These are phyloP conservation scores for Monomorium pharaonis DNA, from an alignment of 1,140 invertebrate species.

Conservation along the genomic window DNA sequence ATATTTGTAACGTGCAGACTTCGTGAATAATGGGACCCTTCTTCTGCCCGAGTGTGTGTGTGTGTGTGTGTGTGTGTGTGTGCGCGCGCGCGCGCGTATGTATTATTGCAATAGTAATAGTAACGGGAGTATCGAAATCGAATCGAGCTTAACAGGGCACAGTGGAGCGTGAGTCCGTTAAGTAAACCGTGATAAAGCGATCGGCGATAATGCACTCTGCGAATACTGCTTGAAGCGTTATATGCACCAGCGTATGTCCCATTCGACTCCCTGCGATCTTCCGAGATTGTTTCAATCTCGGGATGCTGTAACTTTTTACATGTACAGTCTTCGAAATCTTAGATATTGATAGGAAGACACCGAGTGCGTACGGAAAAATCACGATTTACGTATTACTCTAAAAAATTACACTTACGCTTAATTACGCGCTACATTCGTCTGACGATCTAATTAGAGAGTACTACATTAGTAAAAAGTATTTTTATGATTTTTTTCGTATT, in stretches of 20 bases:
- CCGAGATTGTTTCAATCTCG: not conserved
- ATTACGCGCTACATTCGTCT: not conserved
- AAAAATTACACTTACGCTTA: not conserved
- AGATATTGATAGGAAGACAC: not conserved
- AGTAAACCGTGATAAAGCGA: slow-evolving; percentile 36
- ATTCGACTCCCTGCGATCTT: not conserved
- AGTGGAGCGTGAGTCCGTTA: not conserved
- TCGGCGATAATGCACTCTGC: slow-evolving; percentile 7
- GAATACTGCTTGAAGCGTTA: slow-evolving; percentile 61
- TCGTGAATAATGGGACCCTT: not conserved
- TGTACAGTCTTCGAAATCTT: not conserved
- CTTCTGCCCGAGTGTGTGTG: not conserved
- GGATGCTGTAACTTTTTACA: not conserved
- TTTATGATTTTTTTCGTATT: not conserved
- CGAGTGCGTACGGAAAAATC: not conserved
- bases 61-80: not conserved
- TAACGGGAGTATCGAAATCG: not conserved
- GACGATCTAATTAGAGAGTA: not conserved
- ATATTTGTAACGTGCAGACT: not conserved
- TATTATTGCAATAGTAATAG: not conserved
- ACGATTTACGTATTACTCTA: not conserved
- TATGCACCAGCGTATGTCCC: not conserved
- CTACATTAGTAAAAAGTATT: not conserved
- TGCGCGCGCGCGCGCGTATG: too few relatives aligned
- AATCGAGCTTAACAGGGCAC: not conserved